Evolutionary conservation across 2,797 vertebrate species (phyloP), one percentile per base, ranked within the genome.

Genomic region (Falco peregrinus): DNA sequence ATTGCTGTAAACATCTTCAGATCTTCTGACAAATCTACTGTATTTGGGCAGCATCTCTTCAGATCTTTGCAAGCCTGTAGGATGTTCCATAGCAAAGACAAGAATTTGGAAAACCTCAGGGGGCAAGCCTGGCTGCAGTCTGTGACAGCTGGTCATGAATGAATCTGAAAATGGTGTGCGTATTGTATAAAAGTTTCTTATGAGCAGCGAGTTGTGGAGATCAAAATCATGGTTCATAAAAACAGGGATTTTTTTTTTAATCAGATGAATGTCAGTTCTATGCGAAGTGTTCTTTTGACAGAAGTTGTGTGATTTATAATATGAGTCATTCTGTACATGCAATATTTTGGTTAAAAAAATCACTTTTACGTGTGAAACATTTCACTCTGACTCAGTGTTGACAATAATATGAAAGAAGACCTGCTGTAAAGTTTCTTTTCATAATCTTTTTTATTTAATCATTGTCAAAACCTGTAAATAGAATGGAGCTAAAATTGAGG

Each of bases 311-410:
- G 79, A 91, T 85, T 92, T 95, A 65, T 93, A 81, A 56, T 61
- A 51, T 93, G 81, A 94, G 29, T 97, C 87, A 95, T 85, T 87
- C 73, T 89, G 84, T 77, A 92, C 69, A 50, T 91, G 93, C 74
- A 95, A 95, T 96, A 94, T 97, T 97, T 95, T 92, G 37, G 47
- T 91, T 91, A 68, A 95, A 92, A 91, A 88, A 81, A 73, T 67
- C 59, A 89, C 73, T 93, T 93, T 79, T 79, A 78, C 0, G 0
- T 93, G 69, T 1, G 17, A 95, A 96, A 78, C 65, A 77, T 63
- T 92, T 96, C 28, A 84, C 59, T 93, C 33, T 2, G 0, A 35
- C 37, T 95, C 67, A 68, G 11, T 81, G 50, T 79, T 94, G 78
- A 80, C 76, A 93, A 60, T 82, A 83, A 56, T 54, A 71, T n/a